A percentile compares a stretch with the other conserved stretches of the same genome.
Conservation (phyloP, 2,797 vertebrate species). For the Eulemur rubriventer region DNA sequence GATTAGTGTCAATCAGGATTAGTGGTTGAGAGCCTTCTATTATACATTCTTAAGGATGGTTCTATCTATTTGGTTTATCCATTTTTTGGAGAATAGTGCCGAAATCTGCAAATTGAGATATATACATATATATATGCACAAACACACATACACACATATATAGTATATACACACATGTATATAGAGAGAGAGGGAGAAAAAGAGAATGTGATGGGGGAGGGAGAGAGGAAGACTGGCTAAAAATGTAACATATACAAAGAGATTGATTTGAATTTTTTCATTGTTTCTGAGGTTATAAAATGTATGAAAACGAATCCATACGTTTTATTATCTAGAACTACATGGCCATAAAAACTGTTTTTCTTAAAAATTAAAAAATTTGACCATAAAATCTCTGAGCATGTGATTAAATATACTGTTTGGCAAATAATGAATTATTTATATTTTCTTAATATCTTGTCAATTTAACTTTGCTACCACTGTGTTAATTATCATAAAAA, state of each 20-base stretch:
- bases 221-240: fast-evolving
- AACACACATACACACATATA: background rate
- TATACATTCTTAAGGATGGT: background rate
- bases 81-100: background rate
- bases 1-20: background rate
- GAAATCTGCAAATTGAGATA: background rate
- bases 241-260: background rate
- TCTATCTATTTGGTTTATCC: background rate
- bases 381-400: background rate
- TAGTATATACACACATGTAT: background rate
- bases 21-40: background rate
- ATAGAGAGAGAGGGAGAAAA: background rate
- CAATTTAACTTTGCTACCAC: background rate
- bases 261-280: background rate
- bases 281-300: background rate
- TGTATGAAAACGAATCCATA: background rate
- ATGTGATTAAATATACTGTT: background rate
- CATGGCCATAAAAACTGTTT: background rate
- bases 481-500: background rate
- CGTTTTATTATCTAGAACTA: background rate
- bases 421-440: background rate
- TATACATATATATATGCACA: background rate
- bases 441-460: background rate
- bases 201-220: background rate
- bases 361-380: background rate